Evolutionary conservation across 2,888 invertebrate species (phyloP), one percentile per base, ranked within the genome.

Genomic region (Drosophila borealis): DNA sequence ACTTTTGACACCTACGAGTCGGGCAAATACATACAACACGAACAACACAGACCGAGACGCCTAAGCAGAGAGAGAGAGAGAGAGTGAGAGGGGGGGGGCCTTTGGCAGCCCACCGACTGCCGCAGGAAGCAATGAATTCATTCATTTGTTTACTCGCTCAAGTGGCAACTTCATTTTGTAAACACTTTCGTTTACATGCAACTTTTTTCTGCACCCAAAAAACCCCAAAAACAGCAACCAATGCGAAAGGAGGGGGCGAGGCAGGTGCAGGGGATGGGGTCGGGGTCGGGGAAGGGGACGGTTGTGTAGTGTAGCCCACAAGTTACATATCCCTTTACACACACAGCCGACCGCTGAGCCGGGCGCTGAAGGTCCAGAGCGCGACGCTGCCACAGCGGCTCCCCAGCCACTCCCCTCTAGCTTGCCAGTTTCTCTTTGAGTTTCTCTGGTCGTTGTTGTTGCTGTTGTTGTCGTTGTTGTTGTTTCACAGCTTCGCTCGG

Each of bases 91-190:
- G 57, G 36, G 33, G 14, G 17, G 10, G 41, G n/a, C 9, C 10
- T 44, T 36, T 21, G 34, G 37, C 34, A 17, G 62, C 50, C 36
- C 41, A 8, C 39, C 60, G 45, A 46, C 39, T 44, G 61, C 70
- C 46, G 59, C 61, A 73, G 88, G 85, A 81, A 89, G 83, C 89
- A 84, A 84, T 89, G 83, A 84, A 89, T 86, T 86, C 89, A 86
- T 89, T 86, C 89, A 86, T 86, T 86, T 86, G 89, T 86, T 86
- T 86, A 86, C 89, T 86, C 88, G 83, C 81, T 86, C 88, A 86
- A 86, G 85, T 86, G 85, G 85, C 85, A 86, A 89, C 89, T 86
- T 86, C 85, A 86, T 86, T 86, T 88, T 86, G 85, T 86, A 86
- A 86, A 86, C 85, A 86, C 89, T 86, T 86, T 86, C 85, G 85